Percentiles rank a stretch among this genome's conserved stretches.
These are phyloP conservation scores for Melanotaenia pygmaea DNA, from an alignment of 2,797 vertebrate species.

Conservation along the genomic window DNA sequence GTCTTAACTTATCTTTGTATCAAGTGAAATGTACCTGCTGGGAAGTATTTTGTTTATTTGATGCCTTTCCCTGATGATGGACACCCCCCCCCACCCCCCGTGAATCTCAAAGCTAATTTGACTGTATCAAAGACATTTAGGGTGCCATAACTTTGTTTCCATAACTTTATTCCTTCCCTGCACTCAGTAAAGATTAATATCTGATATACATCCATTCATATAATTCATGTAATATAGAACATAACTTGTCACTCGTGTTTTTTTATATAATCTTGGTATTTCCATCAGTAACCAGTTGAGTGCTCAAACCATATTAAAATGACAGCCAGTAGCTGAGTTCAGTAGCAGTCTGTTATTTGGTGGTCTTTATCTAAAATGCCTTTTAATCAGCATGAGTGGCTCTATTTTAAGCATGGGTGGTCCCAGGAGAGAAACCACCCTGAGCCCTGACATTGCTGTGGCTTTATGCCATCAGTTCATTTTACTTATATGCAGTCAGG, in stretches of 20 bases:
- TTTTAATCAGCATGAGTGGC: slow-evolving; percentile 20
- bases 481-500: slow-evolving; percentile 8
- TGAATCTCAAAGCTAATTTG: neutral
- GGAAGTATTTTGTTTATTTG: neutral
- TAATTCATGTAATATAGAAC: no score
- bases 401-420: slow-evolving; percentile 28
- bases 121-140: neutral
- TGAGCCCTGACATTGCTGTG: neutral
- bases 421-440: neutral
- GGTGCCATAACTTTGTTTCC: neutral
- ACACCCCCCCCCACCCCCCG: no score
- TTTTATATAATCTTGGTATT: slow-evolving; percentile 13
- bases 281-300: slow-evolving; percentile 25
- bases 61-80: neutral
- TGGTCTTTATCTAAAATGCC: slow-evolving; percentile 43
- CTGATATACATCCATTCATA: neutral
- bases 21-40: neutral
- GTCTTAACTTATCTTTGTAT: neutral
- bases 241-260: slow-evolving; percentile 26
- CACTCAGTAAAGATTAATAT: slow-evolving; percentile 37
- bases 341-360: slow-evolving; percentile 35
- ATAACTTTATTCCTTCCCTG: slow-evolving; percentile 33
- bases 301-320: slow-evolving; percentile 31
- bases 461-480: slow-evolving; percentile 2
- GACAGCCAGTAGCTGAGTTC: slow-evolving; percentile 14